phyloP scores from a whole-genome alignment of 30 jellyfish, hydroid and myxozoan genomes.

The Turritopsis rubra region DNA sequence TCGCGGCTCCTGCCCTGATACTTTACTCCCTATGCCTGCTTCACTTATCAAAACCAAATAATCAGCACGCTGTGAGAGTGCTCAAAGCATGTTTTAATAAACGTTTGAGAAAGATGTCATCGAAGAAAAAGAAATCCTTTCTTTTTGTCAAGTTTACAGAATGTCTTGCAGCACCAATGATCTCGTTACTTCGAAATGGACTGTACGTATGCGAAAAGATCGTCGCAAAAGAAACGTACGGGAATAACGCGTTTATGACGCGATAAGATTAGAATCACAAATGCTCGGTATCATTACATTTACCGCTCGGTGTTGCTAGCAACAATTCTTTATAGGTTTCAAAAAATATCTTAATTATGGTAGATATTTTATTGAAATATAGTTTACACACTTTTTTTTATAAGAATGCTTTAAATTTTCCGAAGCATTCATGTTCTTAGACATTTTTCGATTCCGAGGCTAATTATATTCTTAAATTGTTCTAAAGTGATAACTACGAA shows the following conservation, averaged over 20 bases:
- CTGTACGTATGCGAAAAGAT: not conserved
- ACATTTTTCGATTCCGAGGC: no score
- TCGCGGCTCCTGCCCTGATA: no score
- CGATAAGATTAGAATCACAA: not conserved
- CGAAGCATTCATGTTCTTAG: no score
- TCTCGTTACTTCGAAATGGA: not conserved
- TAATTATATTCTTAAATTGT: no score
- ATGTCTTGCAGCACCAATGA: not conserved
- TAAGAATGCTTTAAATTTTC: no score
- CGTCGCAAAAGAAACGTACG: not conserved
- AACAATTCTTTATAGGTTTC: not conserved
- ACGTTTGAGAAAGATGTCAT: not conserved
- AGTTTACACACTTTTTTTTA: no score
- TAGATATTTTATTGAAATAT: no score
- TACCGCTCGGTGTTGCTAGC: not conserved
- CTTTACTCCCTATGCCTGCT: not conserved
- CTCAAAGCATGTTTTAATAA: not conserved
- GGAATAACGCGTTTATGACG: not conserved
- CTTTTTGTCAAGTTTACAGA: not conserved
- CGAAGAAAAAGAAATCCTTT: not conserved
- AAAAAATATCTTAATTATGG: not conserved
- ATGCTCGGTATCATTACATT: not conserved
- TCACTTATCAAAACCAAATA: not conserved
- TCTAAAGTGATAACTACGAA: no score
- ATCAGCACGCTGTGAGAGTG: not conserved